These are phyloP conservation scores for Donacobius atricapilla DNA, from an alignment of 2,113 vertebrate species.

Conservation along the genomic window DNA sequence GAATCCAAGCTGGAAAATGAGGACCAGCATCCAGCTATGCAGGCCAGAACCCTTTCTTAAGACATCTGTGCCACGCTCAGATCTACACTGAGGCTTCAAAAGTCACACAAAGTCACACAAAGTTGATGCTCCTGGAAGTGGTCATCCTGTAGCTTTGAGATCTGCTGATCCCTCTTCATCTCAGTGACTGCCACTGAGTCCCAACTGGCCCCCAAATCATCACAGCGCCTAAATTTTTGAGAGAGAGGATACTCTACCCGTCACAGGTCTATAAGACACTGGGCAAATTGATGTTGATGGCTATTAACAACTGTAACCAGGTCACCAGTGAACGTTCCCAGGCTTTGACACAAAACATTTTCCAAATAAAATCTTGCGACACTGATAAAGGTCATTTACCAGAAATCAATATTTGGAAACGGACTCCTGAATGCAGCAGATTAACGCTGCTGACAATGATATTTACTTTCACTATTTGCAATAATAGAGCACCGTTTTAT, in stretches of 20 bases:
- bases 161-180: neutral
- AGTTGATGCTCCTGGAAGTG: accelerated
- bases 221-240: neutral
- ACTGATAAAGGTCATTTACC: constrained; percentile 37
- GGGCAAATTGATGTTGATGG: neutral
- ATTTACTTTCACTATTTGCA: constrained; percentile 60
- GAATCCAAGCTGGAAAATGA: neutral
- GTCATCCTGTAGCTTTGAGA: neutral
- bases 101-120: neutral
- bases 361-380: neutral
- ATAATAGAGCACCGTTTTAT: constrained; percentile 11
- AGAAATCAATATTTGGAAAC: constrained; percentile 56
- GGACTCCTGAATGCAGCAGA: constrained; percentile 1
- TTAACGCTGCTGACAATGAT: neutral
- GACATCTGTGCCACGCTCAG: neutral
- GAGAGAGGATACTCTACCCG: neutral
- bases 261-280: neutral
- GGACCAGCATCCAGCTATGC: neutral
- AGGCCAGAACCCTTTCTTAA: neutral
- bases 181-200: accelerated
- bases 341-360: neutral
- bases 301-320: neutral
- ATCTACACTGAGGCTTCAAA: neutral
- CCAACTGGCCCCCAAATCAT: neutral
- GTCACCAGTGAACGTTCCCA: neutral